Conservation (phyloP, 1,140 invertebrate species). For the Amyelois transitella region DNA sequence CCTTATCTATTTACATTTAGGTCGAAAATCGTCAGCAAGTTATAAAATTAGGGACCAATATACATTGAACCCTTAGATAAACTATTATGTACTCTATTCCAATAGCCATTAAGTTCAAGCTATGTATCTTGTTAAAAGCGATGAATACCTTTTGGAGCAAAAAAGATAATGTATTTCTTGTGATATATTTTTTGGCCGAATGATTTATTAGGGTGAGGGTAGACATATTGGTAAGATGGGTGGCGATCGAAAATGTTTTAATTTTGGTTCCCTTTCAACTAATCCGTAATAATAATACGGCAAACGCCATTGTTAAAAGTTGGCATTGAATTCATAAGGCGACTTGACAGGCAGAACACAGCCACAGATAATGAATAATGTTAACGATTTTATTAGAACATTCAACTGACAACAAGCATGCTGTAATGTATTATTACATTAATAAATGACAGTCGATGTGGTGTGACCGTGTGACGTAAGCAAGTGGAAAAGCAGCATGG, state of each 20-base stretch:
- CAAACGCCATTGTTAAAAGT: too few relatives aligned
- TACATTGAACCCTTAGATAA: not conserved
- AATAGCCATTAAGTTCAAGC: not conserved
- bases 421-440: too few relatives aligned
- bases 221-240: slow-evolving; percentile 3
- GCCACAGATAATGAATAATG: too few relatives aligned
- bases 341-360: too few relatives aligned
- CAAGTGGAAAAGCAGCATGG: too few relatives aligned
- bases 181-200: not conserved
- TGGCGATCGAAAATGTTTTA: not conserved
- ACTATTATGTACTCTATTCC: slow-evolving; percentile 2
- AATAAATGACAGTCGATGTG: too few relatives aligned
- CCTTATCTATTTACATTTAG: slow-evolving; percentile 2
- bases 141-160: not conserved
- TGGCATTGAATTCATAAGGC: too few relatives aligned
- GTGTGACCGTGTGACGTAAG: too few relatives aligned
- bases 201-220: not conserved
- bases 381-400: too few relatives aligned
- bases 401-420: too few relatives aligned
- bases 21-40: slow-evolving; percentile 3
- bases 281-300: too few relatives aligned
- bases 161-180: not conserved
- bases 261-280: slow-evolving; percentile 5
- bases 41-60: not conserved
- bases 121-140: not conserved